Conservation (phyloP, 2,888 invertebrate species). For the Cantharis flavilabris region DNA sequence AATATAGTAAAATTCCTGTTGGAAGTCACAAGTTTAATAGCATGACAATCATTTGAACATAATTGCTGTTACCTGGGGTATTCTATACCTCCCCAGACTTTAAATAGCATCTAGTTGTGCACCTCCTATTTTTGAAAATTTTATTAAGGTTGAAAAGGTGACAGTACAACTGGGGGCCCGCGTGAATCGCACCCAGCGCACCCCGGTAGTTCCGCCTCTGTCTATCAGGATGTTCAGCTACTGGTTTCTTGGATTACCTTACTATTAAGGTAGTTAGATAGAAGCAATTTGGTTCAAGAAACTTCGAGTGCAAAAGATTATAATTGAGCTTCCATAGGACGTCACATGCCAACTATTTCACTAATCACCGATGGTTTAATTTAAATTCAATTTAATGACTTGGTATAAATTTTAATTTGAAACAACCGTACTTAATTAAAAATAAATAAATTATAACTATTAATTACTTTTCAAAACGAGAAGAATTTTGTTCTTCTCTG, state of each 20-base stretch:
- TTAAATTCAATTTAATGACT: background rate
- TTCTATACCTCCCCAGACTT: no score
- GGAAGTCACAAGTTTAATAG: no score
- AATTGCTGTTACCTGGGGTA: no score
- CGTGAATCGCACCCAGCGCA: no score
- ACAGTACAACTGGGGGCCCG: no score
- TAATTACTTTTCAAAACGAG: background rate
- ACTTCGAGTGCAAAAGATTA: background rate
- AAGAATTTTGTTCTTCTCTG: background rate
- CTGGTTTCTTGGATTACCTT: background rate
- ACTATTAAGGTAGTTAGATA: background rate
- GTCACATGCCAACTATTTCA: background rate
- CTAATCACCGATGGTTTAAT: background rate
- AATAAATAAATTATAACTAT: background rate
- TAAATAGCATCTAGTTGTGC: no score
- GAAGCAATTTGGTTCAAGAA: background rate
- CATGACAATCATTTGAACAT: no score
- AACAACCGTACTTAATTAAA: background rate
- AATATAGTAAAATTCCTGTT: no score
- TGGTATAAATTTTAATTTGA: background rate
- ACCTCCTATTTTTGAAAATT: no score
- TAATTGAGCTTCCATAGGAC: background rate
- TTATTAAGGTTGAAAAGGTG: no score
- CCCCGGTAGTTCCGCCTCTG: no score
- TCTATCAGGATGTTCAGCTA: no score